Evolutionary conservation across 2,797 vertebrate species (phyloP), one percentile per base, ranked within the genome.

Genomic region (Rhynchotus rufescens): DNA sequence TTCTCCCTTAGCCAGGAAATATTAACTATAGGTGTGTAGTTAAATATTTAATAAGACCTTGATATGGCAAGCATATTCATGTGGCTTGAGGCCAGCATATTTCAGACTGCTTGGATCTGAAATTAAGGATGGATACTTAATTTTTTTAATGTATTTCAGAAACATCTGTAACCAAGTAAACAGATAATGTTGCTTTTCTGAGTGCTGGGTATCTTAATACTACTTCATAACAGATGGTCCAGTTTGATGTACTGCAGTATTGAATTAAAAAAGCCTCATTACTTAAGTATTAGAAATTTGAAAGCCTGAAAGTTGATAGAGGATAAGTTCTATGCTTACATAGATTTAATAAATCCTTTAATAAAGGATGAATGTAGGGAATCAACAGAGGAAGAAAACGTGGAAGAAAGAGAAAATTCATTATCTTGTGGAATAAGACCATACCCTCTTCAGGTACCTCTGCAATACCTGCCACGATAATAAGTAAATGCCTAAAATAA

Each of bases 201-300:
- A 88, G 93, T 44, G n/a, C 61, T 86, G 0, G 0, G 9, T 93
- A 67, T 87, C 86, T 89, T 95, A 84, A 89, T 85, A 90, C 83
- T 60, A 13, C 76, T 85, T 91, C 86, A 72, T 87, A 95, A 83
- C 95, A 95, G 94, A 92, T 96, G 96, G 84, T 71, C 74, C 60
- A 60, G 66, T 86, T 93, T 93, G 91, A 94, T 90, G 69, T 79
- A 73, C 17, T 51, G 47, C 51, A 34, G 80, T 36, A 20, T 51
- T 40, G 86, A 45, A 56, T 44, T 44, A 80, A 60, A 61, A 94
- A 74, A 42, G 10, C 62, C 75, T 83, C 40, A 2, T 85, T 80
- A 71, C 88, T 93, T 87, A 28, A 93, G 75, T 52, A 32, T 77
- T 80, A 74, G 67, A 83, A 91, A 87, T 79, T 66, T 11, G 67